These are phyloP conservation scores for Phenganax marumi DNA, from an alignment of 92 coral and sea anemone species.

Conservation along the genomic window DNA sequence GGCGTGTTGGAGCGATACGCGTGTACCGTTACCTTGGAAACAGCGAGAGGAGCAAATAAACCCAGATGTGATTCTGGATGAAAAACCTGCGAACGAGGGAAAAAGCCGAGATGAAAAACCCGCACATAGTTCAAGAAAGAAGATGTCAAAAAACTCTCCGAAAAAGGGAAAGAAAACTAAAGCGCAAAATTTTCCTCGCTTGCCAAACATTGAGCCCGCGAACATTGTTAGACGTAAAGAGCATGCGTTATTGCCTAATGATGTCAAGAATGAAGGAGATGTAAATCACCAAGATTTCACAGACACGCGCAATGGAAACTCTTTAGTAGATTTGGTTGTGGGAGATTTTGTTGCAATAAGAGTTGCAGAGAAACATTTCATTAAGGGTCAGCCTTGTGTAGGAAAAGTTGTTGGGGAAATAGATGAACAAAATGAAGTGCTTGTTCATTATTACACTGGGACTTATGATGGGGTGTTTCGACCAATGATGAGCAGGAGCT, in stretches of 20 bases:
- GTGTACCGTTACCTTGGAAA: constrained; percentile 26
- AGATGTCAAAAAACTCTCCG: constrained; percentile 22
- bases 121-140: constrained; percentile 7
- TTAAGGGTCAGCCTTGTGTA: constrained; percentile 94
- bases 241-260: not conserved
- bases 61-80: not conserved
- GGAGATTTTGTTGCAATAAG: constrained; percentile 92
- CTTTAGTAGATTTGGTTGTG: constrained; percentile 51
- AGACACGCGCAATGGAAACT: not conserved
- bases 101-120: constrained; percentile 31
- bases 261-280: not conserved
- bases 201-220: not conserved
- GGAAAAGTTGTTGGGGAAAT: constrained; percentile 71
- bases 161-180: constrained; percentile 14
- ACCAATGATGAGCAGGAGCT: constrained; percentile 98
- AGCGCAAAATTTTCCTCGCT: not conserved
- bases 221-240: not conserved
- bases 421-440: constrained; percentile 64
- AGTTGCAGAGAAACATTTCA: constrained; percentile 84
- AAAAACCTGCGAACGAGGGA: constrained; percentile 1
- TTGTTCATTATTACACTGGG: constrained; percentile 91
- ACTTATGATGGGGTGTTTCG: constrained; percentile 80
- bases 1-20: not conserved
- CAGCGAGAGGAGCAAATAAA: constrained; percentile 4
- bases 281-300: not conserved